phyloP scores from a whole-genome alignment of 2,113 vertebrate species.

The Erinaceus europaeus region DNA sequence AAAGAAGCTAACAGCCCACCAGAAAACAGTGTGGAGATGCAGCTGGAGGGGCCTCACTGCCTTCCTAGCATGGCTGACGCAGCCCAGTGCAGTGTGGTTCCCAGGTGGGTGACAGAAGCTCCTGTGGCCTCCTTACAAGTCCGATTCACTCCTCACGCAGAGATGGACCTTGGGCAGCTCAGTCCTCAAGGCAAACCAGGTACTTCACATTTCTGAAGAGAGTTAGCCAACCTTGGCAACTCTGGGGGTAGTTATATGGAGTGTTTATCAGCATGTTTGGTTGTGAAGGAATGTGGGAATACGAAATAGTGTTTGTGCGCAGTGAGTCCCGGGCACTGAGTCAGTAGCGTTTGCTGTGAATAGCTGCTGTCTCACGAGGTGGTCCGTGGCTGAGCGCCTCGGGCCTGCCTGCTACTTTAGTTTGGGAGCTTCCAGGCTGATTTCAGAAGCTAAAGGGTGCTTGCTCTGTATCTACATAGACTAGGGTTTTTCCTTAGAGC shows the following conservation, averaged over 20 bases:
- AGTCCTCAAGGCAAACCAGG: slow-evolving; percentile 74
- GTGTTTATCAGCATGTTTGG: not conserved
- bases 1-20: not conserved
- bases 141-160: slow-evolving; percentile 87
- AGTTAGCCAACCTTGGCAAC: not conserved
- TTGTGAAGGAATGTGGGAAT: not conserved
- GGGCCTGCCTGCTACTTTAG: not conserved
- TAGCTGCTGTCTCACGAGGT: not conserved
- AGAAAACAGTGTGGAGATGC: not conserved
- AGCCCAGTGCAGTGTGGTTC: slow-evolving; percentile 68
- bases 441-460: not conserved
- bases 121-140: slow-evolving; percentile 84
- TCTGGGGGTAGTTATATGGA: not conserved
- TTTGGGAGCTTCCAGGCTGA: not conserved
- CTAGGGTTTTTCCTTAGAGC: not conserved
- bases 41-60: fast-evolving
- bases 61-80: not conserved
- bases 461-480: not conserved
- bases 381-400: not conserved
- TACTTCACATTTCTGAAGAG: slow-evolving; percentile 46
- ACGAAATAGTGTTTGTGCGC: not conserved
- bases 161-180: slow-evolving; percentile 84
- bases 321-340: not conserved
- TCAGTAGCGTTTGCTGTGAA: not conserved
- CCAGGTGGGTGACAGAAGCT: slow-evolving; percentile 87